These are phyloP conservation scores for Kryptolebias marmoratus DNA, from an alignment of 2,113 vertebrate genomes.

Conservation along the genomic window DNA sequence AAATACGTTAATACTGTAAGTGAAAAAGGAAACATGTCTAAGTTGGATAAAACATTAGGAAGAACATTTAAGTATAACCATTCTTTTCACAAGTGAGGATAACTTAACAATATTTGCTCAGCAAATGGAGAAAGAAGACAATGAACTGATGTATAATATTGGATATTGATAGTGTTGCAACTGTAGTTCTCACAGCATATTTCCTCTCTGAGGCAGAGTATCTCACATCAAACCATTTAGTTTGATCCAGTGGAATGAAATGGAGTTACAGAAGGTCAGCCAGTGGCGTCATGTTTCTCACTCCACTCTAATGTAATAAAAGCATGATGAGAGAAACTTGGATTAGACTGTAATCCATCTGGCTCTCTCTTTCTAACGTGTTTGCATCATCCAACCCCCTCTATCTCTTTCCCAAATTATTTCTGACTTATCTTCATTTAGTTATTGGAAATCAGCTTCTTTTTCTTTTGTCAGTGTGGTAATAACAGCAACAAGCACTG, in stretches of 20 bases:
- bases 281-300: conserved; percentile 40
- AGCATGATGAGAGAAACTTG: conserved; percentile 37
- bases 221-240: conserved; percentile 59
- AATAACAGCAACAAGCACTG: too few relatives aligned
- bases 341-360: conserved; percentile 56
- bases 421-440: conserved; percentile 8
- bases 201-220: conserved; percentile 20
- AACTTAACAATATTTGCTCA: too few relatives aligned
- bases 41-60: neutral
- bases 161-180: conserved; percentile 13
- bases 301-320: conserved; percentile 58
- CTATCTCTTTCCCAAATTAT: conserved; percentile 26
- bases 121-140: too few relatives aligned
- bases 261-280: conserved; percentile 69
- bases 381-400: conserved; percentile 14
- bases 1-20: neutral
- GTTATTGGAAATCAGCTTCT: conserved; percentile 31
- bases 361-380: conserved; percentile 23
- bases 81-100: neutral
- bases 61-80: neutral
- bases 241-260: conserved; percentile 60
- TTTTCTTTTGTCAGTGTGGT: neutral
- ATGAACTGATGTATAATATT: neutral
- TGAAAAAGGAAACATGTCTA: neutral
- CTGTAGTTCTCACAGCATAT: conserved; percentile 10